Evolutionary conservation across 1,140 invertebrate species (phyloP), one percentile per base, ranked within the genome.

Genomic region (Bombus terrestris): DNA sequence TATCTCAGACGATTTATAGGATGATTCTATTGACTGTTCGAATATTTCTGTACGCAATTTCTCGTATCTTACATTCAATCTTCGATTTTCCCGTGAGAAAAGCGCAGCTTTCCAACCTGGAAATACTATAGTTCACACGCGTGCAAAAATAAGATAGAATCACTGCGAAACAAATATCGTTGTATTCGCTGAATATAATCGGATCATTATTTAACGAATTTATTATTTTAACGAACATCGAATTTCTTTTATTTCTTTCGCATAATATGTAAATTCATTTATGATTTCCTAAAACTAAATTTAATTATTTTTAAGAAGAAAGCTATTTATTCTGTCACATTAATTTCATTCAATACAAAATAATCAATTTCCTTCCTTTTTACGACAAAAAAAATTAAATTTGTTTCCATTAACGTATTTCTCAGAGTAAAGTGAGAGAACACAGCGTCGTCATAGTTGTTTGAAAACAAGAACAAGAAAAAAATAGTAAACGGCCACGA

Each of bases 1-100:
- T 18, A 28, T 32, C 28, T 32, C 47, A 28, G 10, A n/a, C 75
- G 81, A 83, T 83, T 83, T 83, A 28, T 28, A 77, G 73, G 74
- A 83, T 71, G 64, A 79, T 79, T 72, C n/a, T 57, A 85, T 80
- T 47, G 76, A 85, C 68, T 47, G 68, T 15, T 72, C 68, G 76
- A 80, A 71, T 78, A 37, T 41, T 47, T 43, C 37, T 53, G n/a
- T 6, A 5, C 37, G 39, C 25, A 25, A 73, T 57, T 71, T 53
- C 66, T 84, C 82, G 47, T 71, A 59, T 57, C 59, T 2, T 22
- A 37, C 43, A 79, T 85, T 81, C 77, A 73, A 85, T 85, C 41
- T 74, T 73, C 43, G 32, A 53, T 81, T 85, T 85, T 64, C 69
- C 69, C 77, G 53, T 39, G 83, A 68, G 83, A 57, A 73, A 73